Percentiles rank a stretch among this genome's conserved stretches.
phyloP scores from a whole-genome alignment of 2,888 invertebrate genomes.

The Ctena decussata region DNA sequence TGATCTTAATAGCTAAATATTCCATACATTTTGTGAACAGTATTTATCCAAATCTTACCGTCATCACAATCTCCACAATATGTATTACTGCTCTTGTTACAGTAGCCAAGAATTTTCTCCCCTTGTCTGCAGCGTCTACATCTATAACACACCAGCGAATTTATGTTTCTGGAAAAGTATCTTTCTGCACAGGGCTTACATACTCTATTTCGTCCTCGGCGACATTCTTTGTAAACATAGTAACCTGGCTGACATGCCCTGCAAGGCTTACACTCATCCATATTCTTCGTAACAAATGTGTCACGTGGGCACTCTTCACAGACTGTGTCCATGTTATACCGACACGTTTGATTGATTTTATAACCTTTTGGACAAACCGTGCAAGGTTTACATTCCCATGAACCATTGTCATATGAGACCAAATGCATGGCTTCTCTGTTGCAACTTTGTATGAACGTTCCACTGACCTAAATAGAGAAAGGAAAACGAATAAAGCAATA shows the following conservation, averaged over 20 bases:
- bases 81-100: background rate
- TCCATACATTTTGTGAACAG: too few relatives aligned
- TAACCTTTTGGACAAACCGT: background rate
- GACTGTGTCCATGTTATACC: background rate
- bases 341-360: background rate
- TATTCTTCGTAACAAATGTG: background rate
- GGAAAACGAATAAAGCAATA: too few relatives aligned
- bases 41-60: too few relatives aligned
- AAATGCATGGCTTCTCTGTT: background rate
- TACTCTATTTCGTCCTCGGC: background rate
- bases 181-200: background rate
- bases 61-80: background rate
- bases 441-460: background rate
- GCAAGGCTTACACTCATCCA: background rate
- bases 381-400: background rate
- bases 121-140: background rate
- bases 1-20: too few relatives aligned
- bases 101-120: background rate
- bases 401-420: background rate
- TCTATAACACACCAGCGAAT: background rate
- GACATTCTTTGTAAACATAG: constrained; percentile 1
- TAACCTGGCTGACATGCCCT: background rate
- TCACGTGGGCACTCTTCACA: background rate
- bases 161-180: background rate
- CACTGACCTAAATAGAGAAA: background rate